These are phyloP conservation scores for Albula goreensis DNA, from an alignment of 2,113 vertebrate genomes.

Conservation along the genomic window DNA sequence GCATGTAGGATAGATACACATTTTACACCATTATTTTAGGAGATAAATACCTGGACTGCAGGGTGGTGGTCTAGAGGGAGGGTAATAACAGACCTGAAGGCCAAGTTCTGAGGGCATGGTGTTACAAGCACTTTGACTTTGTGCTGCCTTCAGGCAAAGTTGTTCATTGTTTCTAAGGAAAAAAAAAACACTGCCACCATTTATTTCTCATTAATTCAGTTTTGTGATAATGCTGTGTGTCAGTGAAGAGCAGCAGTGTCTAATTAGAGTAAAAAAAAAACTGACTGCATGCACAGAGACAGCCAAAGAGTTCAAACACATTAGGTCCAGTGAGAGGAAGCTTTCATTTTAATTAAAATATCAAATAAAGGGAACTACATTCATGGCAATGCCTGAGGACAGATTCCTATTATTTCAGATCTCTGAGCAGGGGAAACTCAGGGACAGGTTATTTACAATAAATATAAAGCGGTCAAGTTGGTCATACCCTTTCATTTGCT, in stretches of 20 bases:
- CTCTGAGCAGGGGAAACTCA: constrained; percentile 15
- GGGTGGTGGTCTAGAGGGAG: background rate
- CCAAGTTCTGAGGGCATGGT: constrained; percentile 41
- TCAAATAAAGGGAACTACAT: constrained; percentile 70
- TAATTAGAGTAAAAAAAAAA: constrained; percentile 41
- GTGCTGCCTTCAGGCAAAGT: constrained; percentile 47
- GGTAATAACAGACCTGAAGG: constrained; percentile 38
- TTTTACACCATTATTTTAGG: background rate
- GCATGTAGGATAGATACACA: no score
- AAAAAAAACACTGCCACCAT: constrained; percentile 61
- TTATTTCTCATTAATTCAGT: constrained; percentile 66
- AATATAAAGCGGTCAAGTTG: background rate
- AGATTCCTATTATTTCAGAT: constrained; percentile 10
- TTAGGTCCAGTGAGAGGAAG: constrained; percentile 66
- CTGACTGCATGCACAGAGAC: constrained; percentile 46
- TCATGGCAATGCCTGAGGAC: constrained; percentile 57
- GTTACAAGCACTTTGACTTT: background rate
- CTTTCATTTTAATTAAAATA: constrained; percentile 72
- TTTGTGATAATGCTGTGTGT: constrained; percentile 60
- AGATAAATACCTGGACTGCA: background rate
- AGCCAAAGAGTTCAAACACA: constrained; percentile 59
- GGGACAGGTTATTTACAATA: background rate
- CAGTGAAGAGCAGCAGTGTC: constrained; percentile 49
- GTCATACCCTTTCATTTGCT: background rate
- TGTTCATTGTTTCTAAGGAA: constrained; percentile 18